Evolutionary conservation across 2,113 vertebrate species (phyloP).

Genomic region (Psittacus erithacus): DNA sequence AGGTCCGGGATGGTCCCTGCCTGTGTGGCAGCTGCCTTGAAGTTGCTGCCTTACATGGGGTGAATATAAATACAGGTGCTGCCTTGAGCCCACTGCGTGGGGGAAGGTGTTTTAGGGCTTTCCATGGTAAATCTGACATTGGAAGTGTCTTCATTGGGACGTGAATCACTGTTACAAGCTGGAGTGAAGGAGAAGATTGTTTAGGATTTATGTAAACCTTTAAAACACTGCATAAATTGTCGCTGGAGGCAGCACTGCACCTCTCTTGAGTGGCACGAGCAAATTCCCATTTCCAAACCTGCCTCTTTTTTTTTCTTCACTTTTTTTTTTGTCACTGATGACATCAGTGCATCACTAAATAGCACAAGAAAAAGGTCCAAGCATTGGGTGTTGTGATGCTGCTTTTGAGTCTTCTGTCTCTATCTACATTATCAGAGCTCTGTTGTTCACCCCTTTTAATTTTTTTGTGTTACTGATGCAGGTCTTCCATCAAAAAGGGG

Average conservation of each 20-base stretch:
- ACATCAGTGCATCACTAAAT: neutral
- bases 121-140: neutral
- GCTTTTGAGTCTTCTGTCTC: neutral
- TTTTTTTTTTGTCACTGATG: rapidly evolving
- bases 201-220: neutral
- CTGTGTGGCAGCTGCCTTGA: neutral
- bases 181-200: neutral
- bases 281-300: neutral
- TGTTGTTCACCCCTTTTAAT: neutral
- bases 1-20: neutral
- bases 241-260: neutral
- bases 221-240: neutral
- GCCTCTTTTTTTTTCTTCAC: neutral
- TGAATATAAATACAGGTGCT: neutral
- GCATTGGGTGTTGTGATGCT: neutral
- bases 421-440: neutral
- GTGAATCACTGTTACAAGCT: neutral
- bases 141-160: rapidly evolving
- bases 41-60: neutral
- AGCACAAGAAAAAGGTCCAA: neutral
- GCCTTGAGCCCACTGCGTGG: neutral
- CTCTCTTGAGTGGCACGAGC: neutral
- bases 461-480: neutral
- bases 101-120: neutral
- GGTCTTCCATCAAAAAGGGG: neutral